phyloP scores from a whole-genome alignment of 2,797 vertebrate genomes.

The Galago senegalensis region DNA sequence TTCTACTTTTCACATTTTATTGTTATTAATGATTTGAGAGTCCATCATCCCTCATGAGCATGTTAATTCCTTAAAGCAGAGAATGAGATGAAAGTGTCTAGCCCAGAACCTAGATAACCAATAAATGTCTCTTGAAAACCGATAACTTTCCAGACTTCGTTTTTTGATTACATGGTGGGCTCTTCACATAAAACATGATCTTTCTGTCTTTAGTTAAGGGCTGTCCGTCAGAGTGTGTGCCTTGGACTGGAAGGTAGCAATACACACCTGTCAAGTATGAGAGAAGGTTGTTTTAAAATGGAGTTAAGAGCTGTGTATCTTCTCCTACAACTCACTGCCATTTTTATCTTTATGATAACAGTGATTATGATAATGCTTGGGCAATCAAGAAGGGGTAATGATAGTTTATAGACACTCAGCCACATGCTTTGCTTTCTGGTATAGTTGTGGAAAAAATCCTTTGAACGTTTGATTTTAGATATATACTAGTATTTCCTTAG shows the following conservation, averaged over 20 bases:
- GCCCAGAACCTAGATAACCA: not conserved
- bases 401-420: not conserved
- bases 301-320: not conserved
- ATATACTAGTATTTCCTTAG: not conserved
- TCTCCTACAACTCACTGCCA: not conserved
- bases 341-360: not conserved
- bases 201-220: conserved; percentile 1
- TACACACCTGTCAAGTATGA: not conserved
- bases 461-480: not conserved
- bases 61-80: not conserved
- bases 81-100: not conserved
- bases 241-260: not conserved
- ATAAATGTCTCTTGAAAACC: not conserved
- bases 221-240: not conserved
- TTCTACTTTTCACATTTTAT: not conserved
- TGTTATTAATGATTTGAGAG: not conserved
- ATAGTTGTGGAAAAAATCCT: not conserved
- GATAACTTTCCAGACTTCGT: not conserved
- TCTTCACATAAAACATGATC: not conserved
- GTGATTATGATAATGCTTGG: not conserved
- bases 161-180: not conserved
- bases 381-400: not conserved
- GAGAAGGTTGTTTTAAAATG: not conserved
- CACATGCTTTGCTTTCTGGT: not conserved
- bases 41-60: not conserved